Evolutionary conservation across 1,140 invertebrate species (phyloP).

Genomic region (Nephotettix cincticeps): DNA sequence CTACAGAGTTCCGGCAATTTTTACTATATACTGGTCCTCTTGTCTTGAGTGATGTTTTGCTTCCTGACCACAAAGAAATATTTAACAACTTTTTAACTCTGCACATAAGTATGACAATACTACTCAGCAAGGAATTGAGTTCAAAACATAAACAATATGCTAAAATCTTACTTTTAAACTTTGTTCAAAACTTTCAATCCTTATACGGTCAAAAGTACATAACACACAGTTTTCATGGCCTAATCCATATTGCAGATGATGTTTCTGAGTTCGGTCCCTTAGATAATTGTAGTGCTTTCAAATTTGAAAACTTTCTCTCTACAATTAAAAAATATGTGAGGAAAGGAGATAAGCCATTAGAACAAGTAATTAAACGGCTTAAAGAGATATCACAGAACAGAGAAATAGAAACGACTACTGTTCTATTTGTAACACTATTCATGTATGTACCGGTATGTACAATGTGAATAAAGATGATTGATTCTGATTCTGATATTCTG

Average conservation of each 20-base stretch:
- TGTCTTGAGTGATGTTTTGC: conserved; percentile 11
- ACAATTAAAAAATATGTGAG: conserved; percentile 16
- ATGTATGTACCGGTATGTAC: too few relatives aligned
- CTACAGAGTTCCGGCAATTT: conserved; percentile 47
- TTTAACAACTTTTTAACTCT: conserved; percentile 6
- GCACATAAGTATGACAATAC: not conserved
- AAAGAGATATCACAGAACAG: not conserved
- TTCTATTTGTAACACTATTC: too few relatives aligned
- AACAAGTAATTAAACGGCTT: conserved; percentile 4
- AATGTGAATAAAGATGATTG: too few relatives aligned
- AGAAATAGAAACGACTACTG: too few relatives aligned
- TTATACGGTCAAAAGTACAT: conserved; percentile 40
- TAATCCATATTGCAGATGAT: conserved; percentile 29
- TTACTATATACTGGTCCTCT: conserved; percentile 40
- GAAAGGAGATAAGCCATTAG: conserved; percentile 10
- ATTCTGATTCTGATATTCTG: too few relatives aligned
- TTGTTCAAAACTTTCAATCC: conserved; percentile 19
- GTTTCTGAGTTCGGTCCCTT: conserved; percentile 28
- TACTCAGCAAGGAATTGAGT: not conserved
- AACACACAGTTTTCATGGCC: conserved; percentile 41
- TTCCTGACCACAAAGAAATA: not conserved
- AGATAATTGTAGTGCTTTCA: conserved; percentile 25
- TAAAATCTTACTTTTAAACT: conserved; percentile 17
- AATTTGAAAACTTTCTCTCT: conserved; percentile 31
- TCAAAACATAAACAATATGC: not conserved